A percentile compares a stretch with the other conserved stretches of the same genome.
Conservation (phyloP, 2,888 invertebrate species). For the Eubasilissa splendida region DNA sequence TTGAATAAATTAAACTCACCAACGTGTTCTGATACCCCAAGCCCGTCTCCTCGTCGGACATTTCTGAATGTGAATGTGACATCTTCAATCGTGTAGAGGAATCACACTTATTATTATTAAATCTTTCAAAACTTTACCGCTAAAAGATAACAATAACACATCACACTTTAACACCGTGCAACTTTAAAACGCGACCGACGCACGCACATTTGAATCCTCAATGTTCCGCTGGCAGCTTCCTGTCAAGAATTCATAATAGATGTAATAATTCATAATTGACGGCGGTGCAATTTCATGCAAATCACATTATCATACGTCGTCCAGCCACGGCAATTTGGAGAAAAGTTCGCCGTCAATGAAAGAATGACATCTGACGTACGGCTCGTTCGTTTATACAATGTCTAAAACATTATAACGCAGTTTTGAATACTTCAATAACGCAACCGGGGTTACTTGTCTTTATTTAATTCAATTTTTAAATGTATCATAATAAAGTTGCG, state of each 20-base stretch:
- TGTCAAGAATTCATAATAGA: conserved; percentile 50
- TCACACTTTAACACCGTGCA: conserved; percentile 2
- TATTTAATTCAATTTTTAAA: not conserved
- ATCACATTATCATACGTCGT: conserved; percentile 45
- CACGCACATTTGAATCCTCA: conserved; percentile 42
- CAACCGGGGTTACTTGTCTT: not conserved
- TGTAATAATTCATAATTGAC: conserved; percentile 55
- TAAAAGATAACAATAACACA: conserved; percentile 38
- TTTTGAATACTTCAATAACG: not conserved
- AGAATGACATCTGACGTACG: conserved; percentile 40
- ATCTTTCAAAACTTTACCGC: conserved; percentile 14
- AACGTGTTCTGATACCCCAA: conserved; percentile 81
- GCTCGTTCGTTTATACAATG: conserved; percentile 7
- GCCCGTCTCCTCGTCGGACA: conserved; percentile 76
- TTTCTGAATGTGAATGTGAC: conserved; percentile 61
- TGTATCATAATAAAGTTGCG: too few relatives aligned
- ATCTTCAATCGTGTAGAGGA: conserved; percentile 37
- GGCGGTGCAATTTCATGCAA: conserved; percentile 54
- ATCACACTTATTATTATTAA: conserved; percentile 13
- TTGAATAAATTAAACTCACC: conserved; percentile 67
- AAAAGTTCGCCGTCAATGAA: conserved; percentile 27
- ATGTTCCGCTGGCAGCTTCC: conserved; percentile 42
- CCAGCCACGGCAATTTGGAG: conserved; percentile 35
- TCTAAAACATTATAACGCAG: not conserved
- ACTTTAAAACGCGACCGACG: conserved; percentile 29